Conservation (phyloP, 2,113 vertebrate genomes). For the Pimephales promelas region DNA sequence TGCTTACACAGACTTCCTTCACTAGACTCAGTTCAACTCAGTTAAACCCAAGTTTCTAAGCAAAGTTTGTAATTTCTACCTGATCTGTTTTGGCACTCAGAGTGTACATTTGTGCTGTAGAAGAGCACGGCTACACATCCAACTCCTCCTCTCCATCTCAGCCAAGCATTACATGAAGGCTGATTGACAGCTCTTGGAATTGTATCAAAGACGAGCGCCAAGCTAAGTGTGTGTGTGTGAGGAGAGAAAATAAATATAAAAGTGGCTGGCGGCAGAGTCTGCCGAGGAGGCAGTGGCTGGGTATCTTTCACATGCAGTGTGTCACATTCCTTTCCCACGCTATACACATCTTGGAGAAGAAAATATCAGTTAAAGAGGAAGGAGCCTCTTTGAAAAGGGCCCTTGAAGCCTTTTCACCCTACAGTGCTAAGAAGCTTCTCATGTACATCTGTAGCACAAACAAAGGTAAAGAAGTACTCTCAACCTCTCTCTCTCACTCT, state of each 20-base stretch:
- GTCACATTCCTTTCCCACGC: slow-evolving; percentile 35
- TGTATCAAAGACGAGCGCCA: slow-evolving; percentile 47
- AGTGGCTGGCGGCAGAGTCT: slow-evolving; percentile 66
- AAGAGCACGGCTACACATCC: slow-evolving; percentile 28
- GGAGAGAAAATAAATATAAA: slow-evolving; percentile 57
- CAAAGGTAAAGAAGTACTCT: background rate
- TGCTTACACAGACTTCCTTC: background rate
- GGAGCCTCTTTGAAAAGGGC: slow-evolving; percentile 34
- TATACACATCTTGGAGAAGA: slow-evolving; percentile 28
- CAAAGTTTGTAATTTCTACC: slow-evolving; percentile 47
- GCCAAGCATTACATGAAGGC: slow-evolving; percentile 33
- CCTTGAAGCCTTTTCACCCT: slow-evolving; percentile 46
- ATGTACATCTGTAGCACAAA: slow-evolving; percentile 18
- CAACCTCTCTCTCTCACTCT: background rate
- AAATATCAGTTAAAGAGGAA: slow-evolving; percentile 41
- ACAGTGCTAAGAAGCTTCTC: slow-evolving; percentile 16
- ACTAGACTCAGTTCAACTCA: slow-evolving; percentile 35
- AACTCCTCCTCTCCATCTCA: slow-evolving; percentile 42
- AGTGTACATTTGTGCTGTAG: slow-evolving; percentile 32
- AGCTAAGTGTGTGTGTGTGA: slow-evolving; percentile 56
- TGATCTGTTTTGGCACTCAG: slow-evolving; percentile 40
- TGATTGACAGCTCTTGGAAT: slow-evolving; percentile 51
- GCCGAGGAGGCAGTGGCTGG: slow-evolving; percentile 25
- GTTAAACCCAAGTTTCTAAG: slow-evolving; percentile 38
- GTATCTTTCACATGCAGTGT: slow-evolving; percentile 44